A percentile compares a stretch with the other conserved stretches of the same genome.
These are phyloP conservation scores for Caerostris darwini DNA, from an alignment of 1,140 invertebrate species.

Conservation along the genomic window DNA sequence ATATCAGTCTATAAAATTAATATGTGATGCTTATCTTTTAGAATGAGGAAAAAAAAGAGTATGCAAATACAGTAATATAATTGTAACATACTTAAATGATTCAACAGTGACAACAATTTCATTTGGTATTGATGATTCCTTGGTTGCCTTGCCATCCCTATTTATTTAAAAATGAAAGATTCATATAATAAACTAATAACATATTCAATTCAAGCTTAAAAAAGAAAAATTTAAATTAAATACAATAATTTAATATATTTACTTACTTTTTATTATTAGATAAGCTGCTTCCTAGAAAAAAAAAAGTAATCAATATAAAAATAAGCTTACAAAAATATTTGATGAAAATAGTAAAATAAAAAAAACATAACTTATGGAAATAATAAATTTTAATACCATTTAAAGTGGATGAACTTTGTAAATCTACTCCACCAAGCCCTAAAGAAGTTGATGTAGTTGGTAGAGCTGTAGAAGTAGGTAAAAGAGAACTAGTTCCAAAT, in stretches of 20 bases:
- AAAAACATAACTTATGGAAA: neutral
- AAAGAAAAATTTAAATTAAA: neutral
- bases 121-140: slow-evolving; percentile 88
- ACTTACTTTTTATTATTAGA: slow-evolving; percentile 69
- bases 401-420: slow-evolving; percentile 33
- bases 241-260: neutral
- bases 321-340: neutral
- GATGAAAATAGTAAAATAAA: neutral
- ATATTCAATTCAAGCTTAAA: neutral
- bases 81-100: slow-evolving; percentile 84
- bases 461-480: neutral
- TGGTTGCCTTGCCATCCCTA: slow-evolving; percentile 81
- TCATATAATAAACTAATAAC: neutral
- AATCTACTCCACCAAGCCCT: slow-evolving; percentile 59
- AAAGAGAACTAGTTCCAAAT: slow-evolving; percentile 49
- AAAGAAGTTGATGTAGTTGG: slow-evolving; percentile 25
- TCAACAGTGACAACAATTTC: slow-evolving; percentile 86
- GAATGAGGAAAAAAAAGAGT: neutral
- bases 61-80: neutral
- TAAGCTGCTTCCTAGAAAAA: slow-evolving; percentile 40
- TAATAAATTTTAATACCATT: slow-evolving; percentile 14
- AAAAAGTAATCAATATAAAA: neutral
- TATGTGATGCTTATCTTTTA: neutral
- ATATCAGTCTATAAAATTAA: neutral
- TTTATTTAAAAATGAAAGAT: slow-evolving; percentile 1